Base-by-base conservation (phyloP, 2,888 invertebrate genomes). In the Campoletis raptor region DNA sequence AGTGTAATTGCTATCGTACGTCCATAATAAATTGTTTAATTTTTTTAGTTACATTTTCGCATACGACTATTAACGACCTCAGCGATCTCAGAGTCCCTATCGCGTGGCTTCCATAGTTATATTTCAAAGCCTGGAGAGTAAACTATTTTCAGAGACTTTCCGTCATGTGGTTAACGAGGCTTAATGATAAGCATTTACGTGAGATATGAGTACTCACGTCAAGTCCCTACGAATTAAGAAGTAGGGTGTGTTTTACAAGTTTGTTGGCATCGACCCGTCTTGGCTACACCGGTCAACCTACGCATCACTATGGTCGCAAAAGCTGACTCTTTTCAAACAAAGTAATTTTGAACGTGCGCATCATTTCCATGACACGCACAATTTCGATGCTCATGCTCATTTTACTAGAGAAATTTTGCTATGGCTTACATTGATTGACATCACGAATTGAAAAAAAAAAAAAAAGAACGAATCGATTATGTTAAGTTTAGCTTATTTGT, bases 221-320 rank as follows among this genome's bases (percentile, higher is more conserved):
- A 24, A 12, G 69, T 45, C 77, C 52, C 64, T 21, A 36, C 57
- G 48, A 69, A 85, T 73, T 42, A 64, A 69, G 64, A 52, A 80
- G 83, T 73, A 80, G 85, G 81, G 74, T 61, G 82, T 85, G 85
- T 85, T 85, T 85, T 84, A 85, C 85, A 85, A 87, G 84, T 82
- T 67, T 85, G 78, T 80, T 84, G 73, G 77, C 79, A 87, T 88
- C 88, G 88, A 88, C 81, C 83, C 85, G 77, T 61, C 73, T 54
- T 40, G 40, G 15, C 61, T 61, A 57, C 0, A 37, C 61, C 61
- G 61, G 80, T 67, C 36, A 36, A 54, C 52, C 36, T 21, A 70
- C 61, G 21, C 72, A 76, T 76, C 74, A 40, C 36, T 61, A 6
- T 40, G 15, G 42, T 40, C 37, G 42, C 48, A 24, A 69, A 74